Base-by-base conservation (phyloP, 1,140 invertebrate genomes). In the Sesamia nonagrioides region DNA sequence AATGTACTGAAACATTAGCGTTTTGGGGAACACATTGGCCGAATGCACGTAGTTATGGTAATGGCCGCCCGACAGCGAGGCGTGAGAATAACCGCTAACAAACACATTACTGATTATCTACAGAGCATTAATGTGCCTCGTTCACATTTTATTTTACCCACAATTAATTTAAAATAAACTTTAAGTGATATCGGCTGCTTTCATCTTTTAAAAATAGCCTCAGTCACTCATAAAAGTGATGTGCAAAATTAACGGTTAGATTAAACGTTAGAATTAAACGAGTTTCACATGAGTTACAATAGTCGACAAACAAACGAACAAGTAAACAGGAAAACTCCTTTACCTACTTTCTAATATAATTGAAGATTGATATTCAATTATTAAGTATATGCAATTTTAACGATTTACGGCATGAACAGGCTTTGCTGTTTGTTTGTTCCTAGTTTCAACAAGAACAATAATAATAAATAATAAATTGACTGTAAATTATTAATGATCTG, bases 31-130 rank as follows among this genome's bases (percentile, higher is more conserved):
- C 63, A 73, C 66, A 54, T 81, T 40, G 73, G 60, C 37, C 37
- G 54, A 66, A 77, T 80, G 33, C 50, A 68, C 50, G 50, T 74
- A 74, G n/a, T n/a, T n/a, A 68, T 63, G 50, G 17, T 82, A 79
- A 79, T 72, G 78, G 50, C 45, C 52, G 13, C 54, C 13, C 21
- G 54, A 78, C 35, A 37, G 52, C 54, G 58, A 87, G 84, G 82
- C 90, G 90, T 91, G 90, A 91, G 90, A 91, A 91, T 86, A 81
- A 84, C 84, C 83, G 82, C 84, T 83, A 88, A 89, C 89, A 82
- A 77, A 84, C 84, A 77, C 89, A 89, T 91, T 90, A 90, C 80
- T 86, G 87, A 90, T 91, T 89, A 88, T 89, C 88, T 88, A 91
- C 87, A 89, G 84, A 84, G 84, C 87, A 91, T 90, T 89, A 89